Percentiles rank a stretch among this genome's conserved stretches.
These are phyloP conservation scores for Ophioderma brevispina DNA, from an alignment of 35 echinoderm and acorn worm genomes.

Conservation along the genomic window DNA sequence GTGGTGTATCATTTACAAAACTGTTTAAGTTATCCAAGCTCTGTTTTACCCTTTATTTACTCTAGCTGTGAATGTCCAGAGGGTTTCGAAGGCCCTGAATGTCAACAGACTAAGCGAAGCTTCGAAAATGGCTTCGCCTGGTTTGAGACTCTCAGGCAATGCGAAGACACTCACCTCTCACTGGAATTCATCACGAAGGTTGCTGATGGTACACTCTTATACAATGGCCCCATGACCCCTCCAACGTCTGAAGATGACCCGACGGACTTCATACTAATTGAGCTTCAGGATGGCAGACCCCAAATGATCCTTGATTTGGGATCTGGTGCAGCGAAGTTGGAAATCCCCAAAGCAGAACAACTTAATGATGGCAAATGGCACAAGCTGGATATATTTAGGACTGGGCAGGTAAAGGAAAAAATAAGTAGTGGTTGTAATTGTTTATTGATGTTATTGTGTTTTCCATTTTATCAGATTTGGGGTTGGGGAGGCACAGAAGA, in stretches of 20 bases:
- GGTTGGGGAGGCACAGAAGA: too few species aligned
- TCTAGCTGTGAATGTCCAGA: constrained; percentile 68
- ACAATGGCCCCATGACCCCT: constrained; percentile 78
- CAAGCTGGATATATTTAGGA: constrained; percentile 79
- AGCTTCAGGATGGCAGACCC: constrained; percentile 62
- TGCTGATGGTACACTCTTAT: constrained; percentile 62
- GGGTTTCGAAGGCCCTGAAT: constrained; percentile 73
- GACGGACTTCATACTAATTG: constrained; percentile 74
- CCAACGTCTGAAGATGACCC: constrained; percentile 20
- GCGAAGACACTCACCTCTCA: constrained; percentile 71
- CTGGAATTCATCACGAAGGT: constrained; percentile 86
- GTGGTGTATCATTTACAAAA: neutral
- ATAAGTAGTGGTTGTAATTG: too few species aligned
- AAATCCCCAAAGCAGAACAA: neutral
- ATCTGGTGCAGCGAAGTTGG: constrained; percentile 15
- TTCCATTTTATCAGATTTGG: too few species aligned
- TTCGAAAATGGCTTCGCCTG: constrained; percentile 69
- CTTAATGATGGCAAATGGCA: constrained; percentile 87
- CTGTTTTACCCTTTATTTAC: neutral
- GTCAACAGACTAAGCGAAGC: constrained; percentile 84
- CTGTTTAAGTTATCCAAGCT: neutral
- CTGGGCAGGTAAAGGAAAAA: constrained; percentile 75
- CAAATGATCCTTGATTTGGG: constrained; percentile 81
- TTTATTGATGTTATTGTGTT: too few species aligned
- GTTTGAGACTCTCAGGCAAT: constrained; percentile 70